Base-by-base conservation (phyloP, 2,113 vertebrate species). In the Synchiropus splendidus region DNA sequence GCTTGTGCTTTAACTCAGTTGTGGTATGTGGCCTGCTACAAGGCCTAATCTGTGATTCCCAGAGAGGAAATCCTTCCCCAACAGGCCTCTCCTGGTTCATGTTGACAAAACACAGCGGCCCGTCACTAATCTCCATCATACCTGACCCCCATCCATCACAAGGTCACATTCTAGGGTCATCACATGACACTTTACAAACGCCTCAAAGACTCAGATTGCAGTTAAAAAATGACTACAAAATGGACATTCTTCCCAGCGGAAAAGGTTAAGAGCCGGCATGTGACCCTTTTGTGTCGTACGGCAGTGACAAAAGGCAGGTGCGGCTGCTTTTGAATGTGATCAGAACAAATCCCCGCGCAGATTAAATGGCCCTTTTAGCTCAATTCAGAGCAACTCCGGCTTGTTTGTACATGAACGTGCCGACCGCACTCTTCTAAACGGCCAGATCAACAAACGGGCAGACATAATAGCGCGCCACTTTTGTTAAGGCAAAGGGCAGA, bases 71-170 rank as follows among this genome's bases (percentile, higher is more conserved):
- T 39, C 46, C 47, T 49, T 31, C 44, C 51, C 42, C 44, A 8
- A 4, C 43, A 18, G 43, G 6, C 18, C 35, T 47, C 38, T 41
- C 49, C 47, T 54, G 5, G 40, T 16, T 45, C 50, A 30, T 79
- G 77, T 76, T 82, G 77, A 77, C 75, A 80, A 58, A 80, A 75
- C 70, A 79, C 65, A 58, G 44, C 3, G 16, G 18, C 35, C 51
- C 12, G 18, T 50, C 54, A 37, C 73, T 82, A 74, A 80, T 74
- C 75, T 54, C 48, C 58, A 62, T 62, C 68, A 42, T 57, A 67
- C 52, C 42, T 61, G 70, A 79, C 56, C 70, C 34, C 42, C 39
- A 42, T 60, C 31, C 30, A 39, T 39, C 11, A 10, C 31, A 1
- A 32, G 58, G 69, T 72, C 72, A 54, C 39, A 41, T 44, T 39